phyloP scores from a whole-genome alignment of 2,888 invertebrate genomes.

The Lydus trimaculatus region DNA sequence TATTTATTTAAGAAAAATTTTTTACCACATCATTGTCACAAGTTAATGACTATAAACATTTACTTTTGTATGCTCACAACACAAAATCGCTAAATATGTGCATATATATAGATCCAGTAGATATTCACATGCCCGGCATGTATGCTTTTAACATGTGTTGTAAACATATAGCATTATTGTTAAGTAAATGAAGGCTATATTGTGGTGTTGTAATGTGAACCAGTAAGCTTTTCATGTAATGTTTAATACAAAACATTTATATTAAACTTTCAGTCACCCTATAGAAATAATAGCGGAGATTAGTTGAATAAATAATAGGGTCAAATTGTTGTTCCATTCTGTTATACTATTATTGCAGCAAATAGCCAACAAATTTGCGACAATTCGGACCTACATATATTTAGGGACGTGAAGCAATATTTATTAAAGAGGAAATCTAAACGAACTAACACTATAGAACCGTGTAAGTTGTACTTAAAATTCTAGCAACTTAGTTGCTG shows the following conservation, averaged over 20 bases:
- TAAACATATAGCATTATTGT: constrained; percentile 1
- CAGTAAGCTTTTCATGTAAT: constrained; percentile 1
- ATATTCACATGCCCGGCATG: background rate
- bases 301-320: constrained; percentile 2
- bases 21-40: background rate
- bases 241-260: constrained; percentile 1
- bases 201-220: constrained; percentile 4
- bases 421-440: background rate
- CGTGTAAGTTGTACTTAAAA: background rate
- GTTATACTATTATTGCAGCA: background rate
- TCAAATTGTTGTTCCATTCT: background rate
- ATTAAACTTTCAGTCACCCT: constrained; percentile 2
- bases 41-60: background rate
- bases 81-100: too few relatives aligned
- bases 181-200: constrained; percentile 2
- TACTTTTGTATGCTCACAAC: background rate
- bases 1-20: background rate
- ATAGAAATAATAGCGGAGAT: constrained; percentile 4
- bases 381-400: background rate
- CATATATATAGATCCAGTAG: background rate
- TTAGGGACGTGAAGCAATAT: background rate
- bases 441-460: background rate
- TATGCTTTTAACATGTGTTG: background rate
- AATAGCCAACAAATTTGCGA: background rate
- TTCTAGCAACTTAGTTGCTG: background rate